Evolutionary conservation across 2,888 invertebrate genomes (phyloP).

Genomic region (Argyresthia goedartella): DNA sequence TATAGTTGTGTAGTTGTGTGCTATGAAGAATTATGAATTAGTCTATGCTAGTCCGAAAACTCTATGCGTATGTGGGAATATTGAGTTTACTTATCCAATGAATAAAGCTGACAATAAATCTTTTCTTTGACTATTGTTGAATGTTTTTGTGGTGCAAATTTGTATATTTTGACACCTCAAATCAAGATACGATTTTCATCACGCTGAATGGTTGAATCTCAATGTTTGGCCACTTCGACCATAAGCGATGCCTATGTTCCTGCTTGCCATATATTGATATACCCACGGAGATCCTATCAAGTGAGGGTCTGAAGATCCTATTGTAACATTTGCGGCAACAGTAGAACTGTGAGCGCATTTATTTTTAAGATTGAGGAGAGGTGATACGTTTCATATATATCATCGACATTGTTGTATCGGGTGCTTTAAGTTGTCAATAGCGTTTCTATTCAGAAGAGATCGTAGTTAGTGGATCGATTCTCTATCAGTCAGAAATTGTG

Average conservation of each 20-base stretch:
- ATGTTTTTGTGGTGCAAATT: too few species aligned
- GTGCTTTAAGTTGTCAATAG: not conserved
- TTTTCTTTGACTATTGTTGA: too few species aligned
- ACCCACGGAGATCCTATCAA: conserved; percentile 25
- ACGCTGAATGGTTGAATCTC: conserved; percentile 22
- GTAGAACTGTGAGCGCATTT: conserved; percentile 26
- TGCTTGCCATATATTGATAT: not conserved
- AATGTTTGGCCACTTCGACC: conserved; percentile 45
- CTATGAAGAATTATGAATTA: too few species aligned
- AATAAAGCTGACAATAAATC: too few species aligned
- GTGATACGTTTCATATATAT: conserved; percentile 47
- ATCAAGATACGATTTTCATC: conserved; percentile 12
- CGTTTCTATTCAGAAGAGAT: too few species aligned
- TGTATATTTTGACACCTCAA: conserved; percentile 17
- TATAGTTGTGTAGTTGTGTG: too few species aligned
- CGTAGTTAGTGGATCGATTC: conserved; percentile 18
- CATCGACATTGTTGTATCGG: conserved; percentile 31
- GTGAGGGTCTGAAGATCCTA: conserved; percentile 22
- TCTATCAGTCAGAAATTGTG: conserved; percentile 12
- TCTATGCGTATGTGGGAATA: too few species aligned
- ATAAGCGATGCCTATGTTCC: conserved; percentile 15
- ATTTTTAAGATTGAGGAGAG: conserved; percentile 29
- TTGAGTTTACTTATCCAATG: too few species aligned
- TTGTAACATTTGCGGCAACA: conserved; percentile 15
- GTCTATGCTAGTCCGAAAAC: too few species aligned